Evolutionary conservation across 2,888 invertebrate genomes (phyloP).

Genomic region (Slavum lentiscoides): DNA sequence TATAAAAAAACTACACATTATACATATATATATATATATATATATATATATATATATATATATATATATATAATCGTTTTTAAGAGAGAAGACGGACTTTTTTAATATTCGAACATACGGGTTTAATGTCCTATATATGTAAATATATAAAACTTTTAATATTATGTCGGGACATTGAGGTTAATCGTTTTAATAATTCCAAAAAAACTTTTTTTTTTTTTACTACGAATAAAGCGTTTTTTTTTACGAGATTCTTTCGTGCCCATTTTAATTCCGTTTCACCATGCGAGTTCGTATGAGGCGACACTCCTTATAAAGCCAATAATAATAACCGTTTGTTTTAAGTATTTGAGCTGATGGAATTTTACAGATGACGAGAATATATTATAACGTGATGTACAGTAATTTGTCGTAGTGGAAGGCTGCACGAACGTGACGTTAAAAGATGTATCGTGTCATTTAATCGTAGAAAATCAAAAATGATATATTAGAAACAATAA

Average conservation of each 20-base stretch:
- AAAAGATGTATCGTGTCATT: no score
- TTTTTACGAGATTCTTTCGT: slow-evolving; percentile 1
- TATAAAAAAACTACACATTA: no score
- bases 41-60: no score
- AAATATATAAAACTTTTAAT: slow-evolving; percentile 23
- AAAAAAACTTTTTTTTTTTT: slow-evolving; percentile 21
- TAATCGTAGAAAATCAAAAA: no score
- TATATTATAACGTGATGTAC: no score
- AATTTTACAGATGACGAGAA: no score
- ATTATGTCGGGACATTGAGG: background rate
- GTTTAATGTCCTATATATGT: background rate
- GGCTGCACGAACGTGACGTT: no score
- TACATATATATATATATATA: no score
- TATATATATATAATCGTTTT: no score
- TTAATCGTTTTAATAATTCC: slow-evolving; percentile 33
- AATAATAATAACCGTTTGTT: slow-evolving; percentile 7
- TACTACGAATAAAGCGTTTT: background rate
- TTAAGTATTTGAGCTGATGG: background rate
- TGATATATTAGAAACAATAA: no score
- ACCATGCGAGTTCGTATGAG: background rate
- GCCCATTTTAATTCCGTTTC: background rate
- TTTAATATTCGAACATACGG: background rate
- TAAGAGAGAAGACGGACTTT: background rate
- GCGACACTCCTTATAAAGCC: background rate
- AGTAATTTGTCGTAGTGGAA: no score